These are phyloP conservation scores for Oikopleura vanhoeffeni DNA, from an alignment of 23 tunicate genomes.

Conservation along the genomic window DNA sequence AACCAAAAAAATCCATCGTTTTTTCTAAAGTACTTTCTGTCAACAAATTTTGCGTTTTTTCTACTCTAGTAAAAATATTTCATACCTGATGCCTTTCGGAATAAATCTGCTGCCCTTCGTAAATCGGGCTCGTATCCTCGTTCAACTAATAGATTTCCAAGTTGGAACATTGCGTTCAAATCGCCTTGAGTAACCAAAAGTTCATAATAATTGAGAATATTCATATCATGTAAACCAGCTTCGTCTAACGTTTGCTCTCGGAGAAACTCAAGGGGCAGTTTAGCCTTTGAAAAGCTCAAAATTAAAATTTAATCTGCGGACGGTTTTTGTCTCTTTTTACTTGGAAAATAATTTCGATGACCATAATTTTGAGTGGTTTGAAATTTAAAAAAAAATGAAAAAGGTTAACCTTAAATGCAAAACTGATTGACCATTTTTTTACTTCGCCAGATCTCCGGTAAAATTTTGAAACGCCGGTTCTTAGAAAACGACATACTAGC, in stretches of 20 bases:
- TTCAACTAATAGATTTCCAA: neutral
- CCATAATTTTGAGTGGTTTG: too few relatives aligned
- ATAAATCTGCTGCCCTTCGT: conserved; percentile 1
- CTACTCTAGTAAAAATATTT: too few relatives aligned
- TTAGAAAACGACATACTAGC: too few relatives aligned
- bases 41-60: too few relatives aligned
- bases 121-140: conserved; percentile 1
- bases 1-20: too few relatives aligned
- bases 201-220: neutral
- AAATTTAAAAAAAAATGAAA: too few relatives aligned
- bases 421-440: too few relatives aligned
- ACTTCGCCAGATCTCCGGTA: too few relatives aligned
- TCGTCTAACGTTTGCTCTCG: neutral
- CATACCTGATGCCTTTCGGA: neutral
- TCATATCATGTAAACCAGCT: neutral
- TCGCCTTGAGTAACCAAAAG: conserved; percentile 7
- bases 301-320: neutral
- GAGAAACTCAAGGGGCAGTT: neutral
- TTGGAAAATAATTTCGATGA: too few relatives aligned
- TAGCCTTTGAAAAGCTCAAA: neutral
- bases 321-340: neutral
- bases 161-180: neutral
- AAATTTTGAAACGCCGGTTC: too few relatives aligned
- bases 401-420: too few relatives aligned
- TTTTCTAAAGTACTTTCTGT: too few relatives aligned